Evolutionary conservation across 2,888 invertebrate species (phyloP), one percentile per base, ranked within the genome.

Genomic region (Sisyra nigra): DNA sequence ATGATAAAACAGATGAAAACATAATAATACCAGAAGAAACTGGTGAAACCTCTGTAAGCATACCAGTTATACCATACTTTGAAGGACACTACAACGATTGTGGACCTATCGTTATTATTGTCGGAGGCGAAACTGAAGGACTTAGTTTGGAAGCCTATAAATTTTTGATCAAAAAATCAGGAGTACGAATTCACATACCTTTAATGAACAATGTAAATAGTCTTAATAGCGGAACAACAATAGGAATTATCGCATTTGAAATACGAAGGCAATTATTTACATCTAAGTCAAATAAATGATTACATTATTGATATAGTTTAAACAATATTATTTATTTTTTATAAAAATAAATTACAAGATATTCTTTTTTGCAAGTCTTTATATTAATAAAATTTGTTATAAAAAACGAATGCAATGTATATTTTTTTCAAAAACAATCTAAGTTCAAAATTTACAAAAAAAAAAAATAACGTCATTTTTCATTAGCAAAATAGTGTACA

Each of bases 111-210:
- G 71, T 80, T 24, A 58, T 94, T 3, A 69, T 93, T 30, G 67
- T 93, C 50, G 89, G 92, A 10, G 92, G 92, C 7, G 94, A 94
- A 64, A 88, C 88, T 6, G 74, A 81, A 58, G 89, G 93, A 1
- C 67, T 93, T n/a, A 85, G 86, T 63, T 57, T 67, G 14, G 71
- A 80, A 18, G 79, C 84, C 4, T 78, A 77, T 54, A 61, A 74
- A 49, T 66, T 84, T 47, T 73, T 76, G n/a, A 57, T 63, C 24
- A 57, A 61, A 29, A 65, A 60, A 46, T 66, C 71, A 43, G 81
- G 82, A 8, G 57, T 72, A 19, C 70, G 82, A 49, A 56, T 93
- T 24, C 76, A 83, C 58, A 80, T 94, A 49, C 92, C 93, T 0
- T 62, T 93, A 52, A 71, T 71, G 45, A 73, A 72, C 54, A 72